Conservation (phyloP, 2,888 invertebrate genomes). For the Allophyes oxyacanthae region DNA sequence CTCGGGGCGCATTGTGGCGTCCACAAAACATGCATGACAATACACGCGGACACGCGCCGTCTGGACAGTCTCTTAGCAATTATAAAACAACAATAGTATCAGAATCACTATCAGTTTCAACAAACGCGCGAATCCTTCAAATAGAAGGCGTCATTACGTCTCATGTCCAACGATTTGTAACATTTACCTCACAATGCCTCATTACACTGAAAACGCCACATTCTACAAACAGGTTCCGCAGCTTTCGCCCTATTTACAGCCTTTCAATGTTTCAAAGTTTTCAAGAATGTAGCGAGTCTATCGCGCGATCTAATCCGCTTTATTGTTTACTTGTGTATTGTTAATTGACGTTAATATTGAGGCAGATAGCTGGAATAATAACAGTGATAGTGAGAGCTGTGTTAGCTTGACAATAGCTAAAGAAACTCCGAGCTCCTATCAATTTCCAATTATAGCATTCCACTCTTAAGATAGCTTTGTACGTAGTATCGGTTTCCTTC, state of each 20-base stretch:
- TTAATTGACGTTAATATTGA: constrained; percentile 54
- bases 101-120: constrained; percentile 15
- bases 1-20: too few species aligned
- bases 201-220: constrained; percentile 68
- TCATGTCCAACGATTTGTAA: constrained; percentile 55
- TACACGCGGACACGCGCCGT: constrained; percentile 4
- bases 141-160: constrained; percentile 48
- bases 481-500: too few species aligned
- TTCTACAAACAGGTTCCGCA: constrained; percentile 48
- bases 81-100: constrained; percentile 27
- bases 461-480: neutral
- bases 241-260: constrained; percentile 57
- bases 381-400: constrained; percentile 17
- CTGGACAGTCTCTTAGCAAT: too few species aligned
- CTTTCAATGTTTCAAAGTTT: constrained; percentile 52
- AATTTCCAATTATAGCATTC: constrained; percentile 1
- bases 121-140: constrained; percentile 15
- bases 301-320: constrained; percentile 41
- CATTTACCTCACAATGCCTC: constrained; percentile 70
- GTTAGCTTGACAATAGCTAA: constrained; percentile 2
- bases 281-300: constrained; percentile 54
- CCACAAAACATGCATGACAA: too few species aligned
- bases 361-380: constrained; percentile 34
- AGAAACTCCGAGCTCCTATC: neutral
- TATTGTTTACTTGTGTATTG: constrained; percentile 36